phyloP scores from a whole-genome alignment of 2,113 vertebrate genomes.

The Clinocottus analis region DNA sequence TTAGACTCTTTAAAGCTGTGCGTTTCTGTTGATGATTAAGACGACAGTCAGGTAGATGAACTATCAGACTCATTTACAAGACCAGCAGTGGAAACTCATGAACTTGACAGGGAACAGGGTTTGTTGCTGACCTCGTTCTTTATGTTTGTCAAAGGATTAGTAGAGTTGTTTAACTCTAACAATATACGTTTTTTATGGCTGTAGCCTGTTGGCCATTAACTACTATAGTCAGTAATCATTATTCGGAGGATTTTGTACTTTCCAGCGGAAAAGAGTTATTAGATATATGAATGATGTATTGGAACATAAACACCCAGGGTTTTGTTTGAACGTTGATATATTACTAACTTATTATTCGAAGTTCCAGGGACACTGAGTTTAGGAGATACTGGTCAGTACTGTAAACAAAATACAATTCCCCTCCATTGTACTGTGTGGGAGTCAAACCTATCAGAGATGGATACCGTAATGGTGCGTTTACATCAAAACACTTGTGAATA shows the following conservation, averaged over 20 bases:
- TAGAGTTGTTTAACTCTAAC: conserved; percentile 49
- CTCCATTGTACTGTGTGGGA: background rate
- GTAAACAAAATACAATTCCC: background rate
- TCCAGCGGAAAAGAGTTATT: background rate
- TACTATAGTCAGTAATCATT: conserved; percentile 59
- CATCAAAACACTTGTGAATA: too few species aligned
- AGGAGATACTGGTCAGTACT: background rate
- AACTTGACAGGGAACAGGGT: background rate
- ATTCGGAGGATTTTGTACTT: conserved; percentile 24
- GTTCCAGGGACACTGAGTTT: background rate
- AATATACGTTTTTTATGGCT: conserved; percentile 37
- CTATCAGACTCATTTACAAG: background rate
- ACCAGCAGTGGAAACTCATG: background rate
- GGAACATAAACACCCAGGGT: too few species aligned
- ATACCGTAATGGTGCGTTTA: too few species aligned
- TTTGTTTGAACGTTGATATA: background rate
- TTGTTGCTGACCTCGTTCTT: background rate
- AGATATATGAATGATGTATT: background rate
- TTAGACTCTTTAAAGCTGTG: background rate
- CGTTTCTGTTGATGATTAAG: background rate
- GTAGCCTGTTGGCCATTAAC: conserved; percentile 71
- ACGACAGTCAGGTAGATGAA: background rate
- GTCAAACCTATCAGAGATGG: background rate
- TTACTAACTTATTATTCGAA: background rate
- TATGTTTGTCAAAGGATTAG: conserved; percentile 3